Percentiles rank a stretch among this genome's conserved stretches.
These are phyloP conservation scores for Regulus satrapa DNA, from an alignment of 2,113 vertebrate genomes.

Conservation along the genomic window DNA sequence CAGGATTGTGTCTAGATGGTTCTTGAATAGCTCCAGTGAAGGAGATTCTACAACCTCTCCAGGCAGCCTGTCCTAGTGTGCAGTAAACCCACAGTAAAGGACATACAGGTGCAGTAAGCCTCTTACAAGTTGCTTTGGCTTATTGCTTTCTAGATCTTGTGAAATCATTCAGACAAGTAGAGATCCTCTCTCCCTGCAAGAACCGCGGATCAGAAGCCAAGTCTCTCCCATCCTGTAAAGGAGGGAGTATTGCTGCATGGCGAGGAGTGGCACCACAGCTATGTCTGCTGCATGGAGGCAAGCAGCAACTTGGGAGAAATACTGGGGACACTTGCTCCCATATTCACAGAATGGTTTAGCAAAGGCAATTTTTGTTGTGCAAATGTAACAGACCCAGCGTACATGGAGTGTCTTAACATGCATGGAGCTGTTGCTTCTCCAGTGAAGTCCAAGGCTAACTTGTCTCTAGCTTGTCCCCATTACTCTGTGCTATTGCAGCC, in stretches of 20 bases:
- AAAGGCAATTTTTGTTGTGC: rapidly evolving
- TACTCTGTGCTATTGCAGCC: neutral
- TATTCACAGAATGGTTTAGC: rapidly evolving
- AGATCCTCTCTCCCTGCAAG: neutral
- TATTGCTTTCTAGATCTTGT: neutral
- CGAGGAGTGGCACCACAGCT: neutral
- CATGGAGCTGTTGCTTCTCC: neutral
- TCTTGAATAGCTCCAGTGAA: neutral
- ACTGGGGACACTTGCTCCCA: rapidly evolving
- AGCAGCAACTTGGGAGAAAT: no score
- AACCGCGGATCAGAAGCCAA: rapidly evolving
- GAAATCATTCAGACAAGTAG: neutral
- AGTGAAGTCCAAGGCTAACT: neutral
- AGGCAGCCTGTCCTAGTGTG: no score
- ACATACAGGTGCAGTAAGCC: neutral
- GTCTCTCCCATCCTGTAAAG: rapidly evolving
- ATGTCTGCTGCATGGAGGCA: neutral
- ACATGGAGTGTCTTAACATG: rapidly evolving
- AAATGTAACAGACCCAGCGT: rapidly evolving
- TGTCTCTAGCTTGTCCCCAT: neutral
- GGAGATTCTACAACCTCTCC: neutral
- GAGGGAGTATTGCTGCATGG: neutral
- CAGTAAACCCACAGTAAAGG: neutral
- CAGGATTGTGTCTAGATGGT: neutral
- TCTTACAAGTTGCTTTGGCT: neutral